Evolutionary conservation across 2,888 invertebrate genomes (phyloP).

Genomic region (Diaprepes abbreviatus): DNA sequence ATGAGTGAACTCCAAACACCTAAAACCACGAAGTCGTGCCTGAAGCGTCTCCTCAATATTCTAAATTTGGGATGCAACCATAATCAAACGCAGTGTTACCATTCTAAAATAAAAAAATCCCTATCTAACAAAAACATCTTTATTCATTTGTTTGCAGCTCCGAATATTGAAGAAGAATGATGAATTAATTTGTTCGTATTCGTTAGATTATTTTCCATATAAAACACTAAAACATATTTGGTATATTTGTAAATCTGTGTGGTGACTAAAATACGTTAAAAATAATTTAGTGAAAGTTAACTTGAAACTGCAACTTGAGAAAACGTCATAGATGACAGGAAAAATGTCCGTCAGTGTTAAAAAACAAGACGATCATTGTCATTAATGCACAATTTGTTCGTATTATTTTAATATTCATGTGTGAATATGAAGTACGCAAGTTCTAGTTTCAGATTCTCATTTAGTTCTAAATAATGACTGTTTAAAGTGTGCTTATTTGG

Average conservation of each 20-base stretch:
- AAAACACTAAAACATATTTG: not conserved
- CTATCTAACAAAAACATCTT: constrained; percentile 9
- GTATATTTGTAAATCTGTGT: not conserved
- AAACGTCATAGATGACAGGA: constrained; percentile 41
- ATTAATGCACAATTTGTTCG: constrained; percentile 32
- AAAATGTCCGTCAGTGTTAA: constrained; percentile 46
- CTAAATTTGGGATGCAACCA: too few relatives aligned
- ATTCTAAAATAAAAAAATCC: not conserved
- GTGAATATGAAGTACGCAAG: constrained; percentile 28
- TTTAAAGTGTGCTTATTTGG: constrained; percentile 18
- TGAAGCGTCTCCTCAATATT: too few relatives aligned
- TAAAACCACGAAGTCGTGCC: too few relatives aligned
- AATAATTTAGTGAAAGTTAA: constrained; percentile 39
- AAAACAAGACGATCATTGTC: constrained; percentile 40
- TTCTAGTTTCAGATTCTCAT: constrained; percentile 19
- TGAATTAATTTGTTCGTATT: not conserved
- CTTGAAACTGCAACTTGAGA: constrained; percentile 24
- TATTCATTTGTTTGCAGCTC: not conserved
- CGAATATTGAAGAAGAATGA: not conserved
- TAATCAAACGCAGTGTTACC: not conserved
- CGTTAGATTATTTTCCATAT: not conserved
- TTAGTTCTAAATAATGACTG: constrained; percentile 34
- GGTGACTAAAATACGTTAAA: not conserved
- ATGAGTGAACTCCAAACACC: too few relatives aligned
- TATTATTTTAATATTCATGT: constrained; percentile 30